Evolutionary conservation across 2,113 vertebrate species (phyloP).

Genomic region (Falco punctatus): DNA sequence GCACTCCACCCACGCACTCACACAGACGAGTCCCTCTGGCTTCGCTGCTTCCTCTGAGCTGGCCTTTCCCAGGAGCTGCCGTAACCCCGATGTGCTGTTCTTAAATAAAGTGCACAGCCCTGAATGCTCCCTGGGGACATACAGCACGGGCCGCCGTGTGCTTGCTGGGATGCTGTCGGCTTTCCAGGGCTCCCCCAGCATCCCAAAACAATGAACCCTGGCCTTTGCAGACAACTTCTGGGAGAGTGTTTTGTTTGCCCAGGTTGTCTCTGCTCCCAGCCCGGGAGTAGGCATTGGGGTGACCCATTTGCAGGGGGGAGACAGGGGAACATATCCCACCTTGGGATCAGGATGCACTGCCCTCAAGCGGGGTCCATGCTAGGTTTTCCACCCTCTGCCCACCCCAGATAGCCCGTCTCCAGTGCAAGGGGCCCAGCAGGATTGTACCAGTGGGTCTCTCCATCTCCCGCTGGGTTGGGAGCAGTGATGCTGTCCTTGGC

Average conservation of each 20-base stretch:
- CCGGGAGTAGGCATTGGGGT: not conserved
- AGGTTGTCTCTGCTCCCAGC: not conserved
- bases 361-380: accelerated
- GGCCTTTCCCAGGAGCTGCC: conserved; percentile 58
- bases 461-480: not conserved
- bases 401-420: not conserved
- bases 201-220: not conserved
- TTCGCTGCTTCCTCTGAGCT: conserved; percentile 6
- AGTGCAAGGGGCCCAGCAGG: not conserved
- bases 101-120: conserved; percentile 1
- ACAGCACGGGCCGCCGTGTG: not conserved
- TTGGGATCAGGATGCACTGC: not conserved
- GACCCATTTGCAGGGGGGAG: not conserved
- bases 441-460: not conserved
- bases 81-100: not conserved
- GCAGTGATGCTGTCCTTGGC: not conserved
- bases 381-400: not conserved
- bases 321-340: not conserved
- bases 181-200: not conserved
- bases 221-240: not conserved
- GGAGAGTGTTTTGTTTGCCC: not conserved
- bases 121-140: not conserved
- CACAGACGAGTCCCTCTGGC: not conserved
- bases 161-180: not conserved
- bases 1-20: not conserved